phyloP scores from a whole-genome alignment of 2,113 vertebrate genomes.

The Scomber colias region DNA sequence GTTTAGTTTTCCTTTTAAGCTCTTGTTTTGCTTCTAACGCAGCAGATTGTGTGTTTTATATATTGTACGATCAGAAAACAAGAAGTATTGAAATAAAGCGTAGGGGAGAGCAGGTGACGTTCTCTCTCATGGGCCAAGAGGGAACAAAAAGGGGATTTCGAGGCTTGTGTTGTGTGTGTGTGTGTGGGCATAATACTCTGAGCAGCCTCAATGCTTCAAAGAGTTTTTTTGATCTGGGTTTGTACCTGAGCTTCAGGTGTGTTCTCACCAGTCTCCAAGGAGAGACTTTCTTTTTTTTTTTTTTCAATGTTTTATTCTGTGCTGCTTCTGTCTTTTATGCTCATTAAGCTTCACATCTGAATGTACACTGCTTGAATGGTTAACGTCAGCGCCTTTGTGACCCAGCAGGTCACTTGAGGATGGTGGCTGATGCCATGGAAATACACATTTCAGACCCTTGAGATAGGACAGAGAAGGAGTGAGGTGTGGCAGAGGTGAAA shows the following conservation, averaged over 20 bases:
- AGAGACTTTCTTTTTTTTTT: slow-evolving; percentile 26
- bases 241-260: slow-evolving; percentile 68
- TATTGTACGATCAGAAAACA: slow-evolving; percentile 27
- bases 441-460: slow-evolving; percentile 6
- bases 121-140: slow-evolving; percentile 44
- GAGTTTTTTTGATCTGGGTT: slow-evolving; percentile 24
- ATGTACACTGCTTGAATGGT: slow-evolving; percentile 31
- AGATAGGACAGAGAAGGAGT: slow-evolving; percentile 13
- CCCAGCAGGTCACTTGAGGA: slow-evolving; percentile 31
- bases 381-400: slow-evolving; percentile 18
- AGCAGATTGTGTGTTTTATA: slow-evolving; percentile 14
- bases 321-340: slow-evolving; percentile 13
- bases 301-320: background rate
- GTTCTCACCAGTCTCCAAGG: slow-evolving; percentile 53
- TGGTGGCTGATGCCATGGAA: slow-evolving; percentile 45
- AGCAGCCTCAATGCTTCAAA: slow-evolving; percentile 44
- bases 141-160: slow-evolving; percentile 67
- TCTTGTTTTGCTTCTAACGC: slow-evolving; percentile 27
- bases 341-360: slow-evolving; percentile 14
- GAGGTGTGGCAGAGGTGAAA: slow-evolving; percentile 34
- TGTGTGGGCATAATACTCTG: slow-evolving; percentile 14
- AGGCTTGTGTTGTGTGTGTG: slow-evolving; percentile 38
- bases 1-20: slow-evolving; percentile 30
- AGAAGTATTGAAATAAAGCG: background rate
- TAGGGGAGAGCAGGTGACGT: slow-evolving; percentile 51